Base-by-base conservation (phyloP, 2,113 vertebrate genomes). In the Casuarius casuarius region DNA sequence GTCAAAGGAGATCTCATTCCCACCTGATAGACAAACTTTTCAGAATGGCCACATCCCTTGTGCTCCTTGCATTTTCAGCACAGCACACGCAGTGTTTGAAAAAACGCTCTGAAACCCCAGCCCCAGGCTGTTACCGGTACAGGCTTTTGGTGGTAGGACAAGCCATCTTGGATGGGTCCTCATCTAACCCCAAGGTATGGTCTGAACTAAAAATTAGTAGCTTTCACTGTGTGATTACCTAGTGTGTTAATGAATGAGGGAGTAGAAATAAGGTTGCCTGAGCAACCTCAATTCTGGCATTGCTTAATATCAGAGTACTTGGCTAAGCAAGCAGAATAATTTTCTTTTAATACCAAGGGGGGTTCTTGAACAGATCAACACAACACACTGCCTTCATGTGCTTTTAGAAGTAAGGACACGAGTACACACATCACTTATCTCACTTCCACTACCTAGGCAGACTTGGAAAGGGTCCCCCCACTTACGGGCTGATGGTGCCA, bases 181-280 rank as follows among this genome's bases (percentile, higher is more conserved):
- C 49, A 8, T n/a, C 63, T 89, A 79, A 84, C 79, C 14, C 23
- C 54, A 77, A 84, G 74, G 28, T 31, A 49, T 0, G 10, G 20
- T 22, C 48, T 29, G 49, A 71, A 94, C 81, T 59, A 67, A 90
- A 84, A 79, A 90, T 67, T 40, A 94, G 38, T 77, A 82, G 23
- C n/a, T 87, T 80, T 68, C 28, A 20, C 67, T 49, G 48, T 5
- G 35, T 10, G 46, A 89, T 80, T 54, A 83, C 49, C 54, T 91
- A 19, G 0, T 21, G 79, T 70, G 42, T 35, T 90, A 91, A 94
- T 80, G 84, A 91, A 85, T 40, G 63, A 91, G 46, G 40, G 49
- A 91, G 16, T 38, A 91, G 71, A 92, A 95, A 77, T 28, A 85
- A 95, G 84, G 92, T 95, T 97, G 96, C 89, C 95, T 84, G 84